phyloP scores from a whole-genome alignment of 1,140 invertebrate species.

The Forficula auricularia region DNA sequence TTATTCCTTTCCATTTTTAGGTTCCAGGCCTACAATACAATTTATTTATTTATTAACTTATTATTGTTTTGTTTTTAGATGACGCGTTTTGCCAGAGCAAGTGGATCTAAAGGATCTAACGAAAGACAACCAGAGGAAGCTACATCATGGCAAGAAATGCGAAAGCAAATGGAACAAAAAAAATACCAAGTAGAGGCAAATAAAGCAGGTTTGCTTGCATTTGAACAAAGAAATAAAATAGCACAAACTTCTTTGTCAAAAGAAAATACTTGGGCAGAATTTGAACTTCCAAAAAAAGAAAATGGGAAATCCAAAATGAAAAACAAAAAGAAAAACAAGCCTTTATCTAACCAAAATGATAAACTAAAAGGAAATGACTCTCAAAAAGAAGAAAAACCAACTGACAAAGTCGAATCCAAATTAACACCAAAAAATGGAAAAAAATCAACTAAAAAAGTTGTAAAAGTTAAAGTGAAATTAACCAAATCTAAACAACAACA shows the following conservation, averaged over 20 bases:
- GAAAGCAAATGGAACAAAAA: conserved; percentile 32
- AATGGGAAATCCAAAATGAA: conserved; percentile 6
- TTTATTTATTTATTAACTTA: too few species aligned
- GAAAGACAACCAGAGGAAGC: conserved; percentile 43
- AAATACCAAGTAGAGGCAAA: conserved; percentile 21
- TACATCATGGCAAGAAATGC: conserved; percentile 54
- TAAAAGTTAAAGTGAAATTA: too few species aligned
- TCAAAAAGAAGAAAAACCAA: conserved; percentile 8
- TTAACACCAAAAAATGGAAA: too few species aligned
- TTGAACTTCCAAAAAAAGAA: conserved; percentile 19
- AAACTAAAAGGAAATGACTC: conserved; percentile 12
- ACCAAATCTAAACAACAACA: too few species aligned
- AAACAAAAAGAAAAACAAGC: conserved; percentile 10
- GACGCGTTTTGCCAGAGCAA: conserved; percentile 54
- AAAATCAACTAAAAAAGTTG: too few species aligned
- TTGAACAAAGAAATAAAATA: conserved; percentile 33
- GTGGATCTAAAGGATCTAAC: conserved; percentile 55
- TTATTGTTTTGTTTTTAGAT: conserved; percentile 27
- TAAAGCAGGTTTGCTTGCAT: conserved; percentile 29
- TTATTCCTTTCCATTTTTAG: too few species aligned
- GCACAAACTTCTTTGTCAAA: conserved; percentile 5
- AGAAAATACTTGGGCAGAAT: conserved; percentile 32
- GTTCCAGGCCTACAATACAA: too few species aligned
- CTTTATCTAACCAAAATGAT: conserved; percentile 11
- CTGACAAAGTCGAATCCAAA: conserved; percentile 3